Evolutionary conservation across 1,140 invertebrate species (phyloP), one percentile per base, ranked within the genome.

Genomic region (Matsumurasca onukii): DNA sequence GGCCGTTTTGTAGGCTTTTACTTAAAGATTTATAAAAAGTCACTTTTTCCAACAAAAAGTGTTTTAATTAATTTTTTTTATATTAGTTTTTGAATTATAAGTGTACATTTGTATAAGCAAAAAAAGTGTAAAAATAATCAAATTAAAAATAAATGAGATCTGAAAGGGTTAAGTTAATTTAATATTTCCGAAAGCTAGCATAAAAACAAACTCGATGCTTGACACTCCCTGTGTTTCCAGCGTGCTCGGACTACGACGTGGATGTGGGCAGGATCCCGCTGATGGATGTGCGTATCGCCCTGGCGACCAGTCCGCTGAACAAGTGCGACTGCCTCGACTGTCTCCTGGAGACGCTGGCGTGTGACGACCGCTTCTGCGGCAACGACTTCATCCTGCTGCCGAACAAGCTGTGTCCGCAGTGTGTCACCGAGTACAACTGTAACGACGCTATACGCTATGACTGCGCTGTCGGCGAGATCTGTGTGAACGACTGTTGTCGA

Each of bases 381-480:
- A 45, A 45, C n/a, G 39, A 45, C n/a, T 45, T 45, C 39, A 45
- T 45, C 39, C 9, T 45, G 9, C n/a, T 45, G 39, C 39, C 39
- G 39, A 45, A 45, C 39, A n/a, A 9, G 9, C 39, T 45, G 9
- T n/a, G 9, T 12, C 39, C 39, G 39, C 9, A 12, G 39, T 45
- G 39, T 45, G 39, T 45, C 9, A 45, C 39, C 39, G 39, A 45
- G 39, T 45, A 45, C 39, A 45, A 45, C 39, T 45, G 39, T n/a
- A 45, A n/a, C 9, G 39, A 45, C n/a, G 9, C 9, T 45, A 45
- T 45, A 12, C 39, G 39, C 9, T 9, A 9, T 12, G 39, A 45
- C 39, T 45, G 39, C n/a, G 39, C n/a, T n/a, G n/a, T 12, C 39
- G 39, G 39, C 9, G 39, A 45, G 39, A 45, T 45, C 9, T 45